These are phyloP conservation scores for Bujurquina vittata DNA, from an alignment of 2,113 vertebrate species.

Conservation along the genomic window DNA sequence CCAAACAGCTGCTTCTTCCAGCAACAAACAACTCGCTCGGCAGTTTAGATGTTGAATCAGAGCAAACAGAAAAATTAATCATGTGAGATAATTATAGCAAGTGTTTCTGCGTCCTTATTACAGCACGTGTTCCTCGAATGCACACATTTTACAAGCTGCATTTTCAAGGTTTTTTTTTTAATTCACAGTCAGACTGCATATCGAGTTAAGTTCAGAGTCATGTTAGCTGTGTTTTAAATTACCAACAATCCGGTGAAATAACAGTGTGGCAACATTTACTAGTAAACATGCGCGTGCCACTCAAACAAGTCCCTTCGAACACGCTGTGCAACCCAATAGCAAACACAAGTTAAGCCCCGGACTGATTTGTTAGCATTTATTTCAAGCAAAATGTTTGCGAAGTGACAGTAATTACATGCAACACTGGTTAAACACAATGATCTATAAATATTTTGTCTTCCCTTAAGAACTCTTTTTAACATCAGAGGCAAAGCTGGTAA, in stretches of 20 bases:
- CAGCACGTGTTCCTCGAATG: neutral
- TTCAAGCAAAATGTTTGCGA: neutral
- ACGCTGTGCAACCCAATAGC: neutral
- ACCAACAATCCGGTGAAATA: neutral
- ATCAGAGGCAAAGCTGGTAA: conserved; percentile 35
- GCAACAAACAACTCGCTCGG: conserved; percentile 39
- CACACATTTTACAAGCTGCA: neutral
- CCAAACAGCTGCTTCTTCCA: conserved; percentile 41
- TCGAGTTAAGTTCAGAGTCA: neutral
- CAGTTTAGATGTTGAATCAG: conserved; percentile 40
- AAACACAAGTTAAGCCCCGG: neutral
- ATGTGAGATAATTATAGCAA: conserved; percentile 47
- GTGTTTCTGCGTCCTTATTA: conserved; percentile 14
- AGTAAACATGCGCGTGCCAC: neutral
- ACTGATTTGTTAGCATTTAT: neutral
- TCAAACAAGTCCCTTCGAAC: neutral
- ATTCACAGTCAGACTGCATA: neutral
- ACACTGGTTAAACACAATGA: conserved; percentile 15
- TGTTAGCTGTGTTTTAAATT: neutral
- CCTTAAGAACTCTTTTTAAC: conserved; percentile 19
- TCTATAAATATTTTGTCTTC: conserved; percentile 18
- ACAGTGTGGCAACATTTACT: neutral
- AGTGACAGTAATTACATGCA: neutral
- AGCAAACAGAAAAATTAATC: conserved; percentile 49
- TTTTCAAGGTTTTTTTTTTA: neutral